These are phyloP conservation scores for Crocallis elinguaria DNA, from an alignment of 2,888 invertebrate species.

Conservation along the genomic window DNA sequence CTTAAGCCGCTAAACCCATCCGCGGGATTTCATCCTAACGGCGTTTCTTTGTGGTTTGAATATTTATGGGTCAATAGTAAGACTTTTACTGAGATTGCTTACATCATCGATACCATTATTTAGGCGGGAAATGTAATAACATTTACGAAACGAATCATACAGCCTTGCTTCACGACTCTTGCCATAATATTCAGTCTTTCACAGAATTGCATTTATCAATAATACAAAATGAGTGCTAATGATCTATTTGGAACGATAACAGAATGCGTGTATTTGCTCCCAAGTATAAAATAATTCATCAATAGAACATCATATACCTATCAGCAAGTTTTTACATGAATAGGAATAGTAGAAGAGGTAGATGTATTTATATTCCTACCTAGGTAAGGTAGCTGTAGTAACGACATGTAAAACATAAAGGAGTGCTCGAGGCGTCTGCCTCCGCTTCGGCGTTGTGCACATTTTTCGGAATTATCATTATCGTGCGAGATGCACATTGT, in stretches of 20 bases:
- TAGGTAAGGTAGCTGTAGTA: not conserved
- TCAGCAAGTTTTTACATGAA: not conserved
- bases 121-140: conserved; percentile 74
- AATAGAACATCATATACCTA: not conserved
- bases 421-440: not conserved
- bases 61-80: conserved; percentile 74
- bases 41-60: conserved; percentile 46
- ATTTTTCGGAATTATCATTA: conserved; percentile 12
- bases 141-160: conserved; percentile 23
- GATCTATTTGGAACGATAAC: not conserved
- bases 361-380: not conserved
- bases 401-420: not conserved
- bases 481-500: conserved; percentile 12
- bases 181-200: not conserved
- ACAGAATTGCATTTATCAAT: not conserved
- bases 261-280: not conserved
- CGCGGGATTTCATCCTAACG: conserved; percentile 6
- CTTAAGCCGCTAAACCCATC: conserved; percentile 10
- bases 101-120: conserved; percentile 70
- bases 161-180: conserved; percentile 7
- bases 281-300: not conserved
- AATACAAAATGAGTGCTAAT: not conserved
- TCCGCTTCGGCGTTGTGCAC: conserved; percentile 18
- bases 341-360: not conserved
- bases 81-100: conserved; percentile 68